Conservation (phyloP, 2,113 vertebrate genomes). For the Lonchura striata region DNA sequence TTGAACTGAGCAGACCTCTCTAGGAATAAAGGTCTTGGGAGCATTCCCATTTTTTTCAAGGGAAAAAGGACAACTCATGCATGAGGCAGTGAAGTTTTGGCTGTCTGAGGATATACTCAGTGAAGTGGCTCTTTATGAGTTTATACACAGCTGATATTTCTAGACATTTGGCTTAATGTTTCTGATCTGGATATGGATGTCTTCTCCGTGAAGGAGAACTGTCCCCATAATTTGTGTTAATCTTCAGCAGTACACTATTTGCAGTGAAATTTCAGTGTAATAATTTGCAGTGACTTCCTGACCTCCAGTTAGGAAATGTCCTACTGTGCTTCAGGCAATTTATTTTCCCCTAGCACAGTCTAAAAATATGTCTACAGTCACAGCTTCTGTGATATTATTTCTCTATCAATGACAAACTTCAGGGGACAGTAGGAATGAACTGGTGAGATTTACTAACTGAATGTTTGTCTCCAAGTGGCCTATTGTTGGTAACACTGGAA, state of each 20-base stretch:
- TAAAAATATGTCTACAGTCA: background rate
- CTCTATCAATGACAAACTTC: background rate
- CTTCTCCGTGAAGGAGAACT: background rate
- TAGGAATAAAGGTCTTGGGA: conserved; percentile 27
- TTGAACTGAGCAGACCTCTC: background rate
- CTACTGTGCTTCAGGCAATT: background rate
- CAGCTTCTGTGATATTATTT: background rate
- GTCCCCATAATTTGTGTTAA: background rate
- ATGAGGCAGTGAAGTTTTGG: background rate
- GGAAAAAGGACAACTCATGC: background rate
- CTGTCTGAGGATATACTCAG: background rate
- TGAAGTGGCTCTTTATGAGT: background rate
- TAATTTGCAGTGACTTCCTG: background rate
- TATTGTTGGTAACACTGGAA: background rate
- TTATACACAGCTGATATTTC: background rate
- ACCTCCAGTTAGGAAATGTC: background rate
- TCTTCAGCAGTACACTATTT: background rate
- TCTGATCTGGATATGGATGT: background rate
- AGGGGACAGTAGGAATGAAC: background rate
- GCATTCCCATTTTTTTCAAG: background rate
- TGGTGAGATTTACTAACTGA: background rate
- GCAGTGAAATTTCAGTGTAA: background rate
- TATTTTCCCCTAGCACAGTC: background rate
- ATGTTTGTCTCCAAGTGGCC: background rate
- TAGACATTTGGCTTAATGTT: background rate